These are phyloP conservation scores for Cyanocitta stelleri DNA, from an alignment of 2,113 vertebrate species.

Conservation along the genomic window DNA sequence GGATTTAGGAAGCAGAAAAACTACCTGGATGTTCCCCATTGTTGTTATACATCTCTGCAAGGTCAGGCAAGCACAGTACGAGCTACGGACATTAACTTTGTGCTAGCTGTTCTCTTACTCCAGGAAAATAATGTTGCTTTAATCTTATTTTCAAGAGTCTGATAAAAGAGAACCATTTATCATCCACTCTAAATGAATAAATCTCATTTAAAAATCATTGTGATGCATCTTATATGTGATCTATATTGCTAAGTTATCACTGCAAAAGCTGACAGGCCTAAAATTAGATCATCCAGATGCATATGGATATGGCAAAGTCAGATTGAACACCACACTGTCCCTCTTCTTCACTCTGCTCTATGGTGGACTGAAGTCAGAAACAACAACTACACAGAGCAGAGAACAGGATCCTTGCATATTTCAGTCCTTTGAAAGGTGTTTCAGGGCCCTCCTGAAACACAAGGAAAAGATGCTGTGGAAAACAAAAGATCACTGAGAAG, in stretches of 20 bases:
- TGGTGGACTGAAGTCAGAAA: neutral
- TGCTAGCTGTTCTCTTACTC: slow-evolving; percentile 7
- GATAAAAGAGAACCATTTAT: slow-evolving; percentile 53
- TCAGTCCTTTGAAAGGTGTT: neutral
- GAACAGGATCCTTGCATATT: neutral
- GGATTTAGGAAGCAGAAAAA: neutral
- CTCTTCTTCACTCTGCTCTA: neutral
- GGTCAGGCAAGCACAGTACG: slow-evolving; percentile 5
- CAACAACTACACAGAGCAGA: neutral
- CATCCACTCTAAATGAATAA: slow-evolving; percentile 52
- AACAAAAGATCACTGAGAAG: neutral
- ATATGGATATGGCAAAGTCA: neutral
- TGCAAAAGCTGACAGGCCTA: neutral
- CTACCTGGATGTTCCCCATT: neutral
- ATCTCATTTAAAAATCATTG: slow-evolving; percentile 52
- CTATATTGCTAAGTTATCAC: slow-evolving; percentile 30
- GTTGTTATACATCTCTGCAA: neutral
- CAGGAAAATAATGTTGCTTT: slow-evolving; percentile 43
- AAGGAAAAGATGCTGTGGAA: neutral
- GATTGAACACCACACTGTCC: neutral
- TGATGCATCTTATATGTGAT: slow-evolving; percentile 13
- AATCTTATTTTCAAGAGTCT: slow-evolving; percentile 47
- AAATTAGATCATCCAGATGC: slow-evolving; percentile 18
- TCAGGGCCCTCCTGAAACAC: neutral
- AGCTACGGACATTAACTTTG: slow-evolving; percentile 5